phyloP scores from a whole-genome alignment of 2,888 invertebrate species.

The Prosapia bicincta region DNA sequence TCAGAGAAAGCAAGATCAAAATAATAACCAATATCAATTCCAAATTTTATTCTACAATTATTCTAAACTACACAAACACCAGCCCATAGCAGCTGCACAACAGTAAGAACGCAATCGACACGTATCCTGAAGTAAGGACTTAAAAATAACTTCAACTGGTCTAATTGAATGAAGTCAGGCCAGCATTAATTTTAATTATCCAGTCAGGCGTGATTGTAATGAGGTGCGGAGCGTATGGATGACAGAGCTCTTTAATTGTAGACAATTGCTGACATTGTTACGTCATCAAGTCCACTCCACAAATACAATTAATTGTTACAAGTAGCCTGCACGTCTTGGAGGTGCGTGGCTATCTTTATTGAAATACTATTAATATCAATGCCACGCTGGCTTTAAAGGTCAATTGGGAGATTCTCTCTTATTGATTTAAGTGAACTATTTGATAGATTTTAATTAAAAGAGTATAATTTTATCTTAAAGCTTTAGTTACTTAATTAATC shows the following conservation, averaged over 20 bases:
- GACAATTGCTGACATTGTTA: background rate
- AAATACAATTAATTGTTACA: background rate
- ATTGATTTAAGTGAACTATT: too few relatives aligned
- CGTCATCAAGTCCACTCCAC: background rate
- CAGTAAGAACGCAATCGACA: too few relatives aligned
- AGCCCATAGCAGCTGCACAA: too few relatives aligned
- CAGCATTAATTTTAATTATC: constrained; percentile 27
- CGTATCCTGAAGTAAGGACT: background rate
- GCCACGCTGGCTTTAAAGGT: too few relatives aligned
- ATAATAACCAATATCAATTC: too few relatives aligned
- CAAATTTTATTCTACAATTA: too few relatives aligned
- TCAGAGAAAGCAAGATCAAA: too few relatives aligned
- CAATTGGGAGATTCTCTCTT: too few relatives aligned
- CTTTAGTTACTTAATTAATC: too few relatives aligned
- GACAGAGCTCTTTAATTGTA: background rate
- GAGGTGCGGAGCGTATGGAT: background rate
- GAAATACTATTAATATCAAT: background rate
- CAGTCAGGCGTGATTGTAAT: constrained; percentile 25
- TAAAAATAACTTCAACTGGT: constrained; percentile 19
- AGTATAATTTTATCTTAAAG: too few relatives aligned
- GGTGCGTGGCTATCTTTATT: background rate
- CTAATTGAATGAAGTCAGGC: constrained; percentile 22
- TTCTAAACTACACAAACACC: too few relatives aligned
- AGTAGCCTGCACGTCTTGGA: background rate
- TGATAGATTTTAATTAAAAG: too few relatives aligned